Percentiles rank a stretch among this genome's conserved stretches.
These are phyloP conservation scores for Syrphus vitripennis DNA, from an alignment of 2,888 invertebrate genomes.

Conservation along the genomic window DNA sequence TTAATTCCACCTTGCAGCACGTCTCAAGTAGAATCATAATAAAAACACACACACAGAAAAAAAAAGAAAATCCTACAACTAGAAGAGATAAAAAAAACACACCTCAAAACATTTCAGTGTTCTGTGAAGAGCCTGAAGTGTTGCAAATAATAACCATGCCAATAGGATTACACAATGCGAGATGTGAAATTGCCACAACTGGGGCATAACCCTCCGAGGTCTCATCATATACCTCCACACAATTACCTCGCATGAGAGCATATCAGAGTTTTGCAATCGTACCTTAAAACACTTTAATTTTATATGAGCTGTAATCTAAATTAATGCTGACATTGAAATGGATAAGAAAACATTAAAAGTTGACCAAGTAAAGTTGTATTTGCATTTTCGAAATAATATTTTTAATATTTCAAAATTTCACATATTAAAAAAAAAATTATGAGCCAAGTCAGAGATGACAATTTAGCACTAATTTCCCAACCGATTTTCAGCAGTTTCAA, in stretches of 20 bases:
- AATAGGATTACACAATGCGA: conserved; percentile 48
- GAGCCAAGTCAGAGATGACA: too few species aligned
- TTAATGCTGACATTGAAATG: too few species aligned
- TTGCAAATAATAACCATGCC: conserved; percentile 54
- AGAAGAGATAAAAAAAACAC: conserved; percentile 13
- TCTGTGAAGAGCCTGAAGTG: conserved; percentile 27
- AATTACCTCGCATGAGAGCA: background rate
- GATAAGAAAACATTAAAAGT: too few species aligned
- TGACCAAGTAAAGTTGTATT: too few species aligned
- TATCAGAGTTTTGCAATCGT: background rate
- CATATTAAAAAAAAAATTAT: too few species aligned
- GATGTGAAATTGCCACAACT: conserved; percentile 37
- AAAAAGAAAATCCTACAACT: background rate
- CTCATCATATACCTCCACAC: background rate
- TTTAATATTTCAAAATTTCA: too few species aligned
- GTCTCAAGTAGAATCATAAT: conserved; percentile 6
- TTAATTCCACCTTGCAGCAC: conserved; percentile 4
- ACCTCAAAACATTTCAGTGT: conserved; percentile 5
- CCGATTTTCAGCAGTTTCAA: too few species aligned
- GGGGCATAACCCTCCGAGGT: background rate
- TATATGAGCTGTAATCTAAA: too few species aligned
- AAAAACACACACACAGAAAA: background rate
- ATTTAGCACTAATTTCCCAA: too few species aligned
- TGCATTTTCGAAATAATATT: too few species aligned
- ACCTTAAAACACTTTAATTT: background rate